Percentiles rank a stretch among this genome's conserved stretches.
Evolutionary conservation across 2,888 invertebrate genomes (phyloP).

Genomic region (Clanis bilineata): DNA sequence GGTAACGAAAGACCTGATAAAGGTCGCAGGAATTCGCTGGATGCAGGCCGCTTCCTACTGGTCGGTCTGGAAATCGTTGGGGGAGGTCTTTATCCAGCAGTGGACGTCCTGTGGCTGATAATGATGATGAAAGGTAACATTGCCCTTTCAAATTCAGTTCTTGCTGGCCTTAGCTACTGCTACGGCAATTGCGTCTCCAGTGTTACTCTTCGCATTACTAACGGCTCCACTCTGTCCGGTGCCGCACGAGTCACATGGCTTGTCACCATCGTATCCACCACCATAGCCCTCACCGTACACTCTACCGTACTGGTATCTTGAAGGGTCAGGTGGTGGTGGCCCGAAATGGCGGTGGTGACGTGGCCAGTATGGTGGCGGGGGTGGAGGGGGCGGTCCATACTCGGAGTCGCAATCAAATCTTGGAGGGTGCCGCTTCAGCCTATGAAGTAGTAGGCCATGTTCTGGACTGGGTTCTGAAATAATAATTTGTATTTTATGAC

Average conservation of each 20-base stretch:
- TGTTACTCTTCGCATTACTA: slow-evolving; percentile 46
- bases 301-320: slow-evolving; percentile 16
- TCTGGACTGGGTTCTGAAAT: neutral
- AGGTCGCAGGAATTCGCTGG: too few species aligned
- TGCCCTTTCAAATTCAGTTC: neutral
- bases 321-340: slow-evolving; percentile 31
- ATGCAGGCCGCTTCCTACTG: too few species aligned
- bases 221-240: slow-evolving; percentile 33
- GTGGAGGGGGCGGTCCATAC: slow-evolving; percentile 14
- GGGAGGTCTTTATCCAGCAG: too few species aligned
- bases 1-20: too few species aligned
- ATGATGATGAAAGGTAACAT: too few species aligned
- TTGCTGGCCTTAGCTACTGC: slow-evolving; percentile 47
- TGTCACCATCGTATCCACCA: neutral
- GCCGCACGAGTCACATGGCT: slow-evolving; percentile 26
- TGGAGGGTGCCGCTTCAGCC: slow-evolving; percentile 55
- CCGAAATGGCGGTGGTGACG: slow-evolving; percentile 33
- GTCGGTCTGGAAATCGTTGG: too few species aligned
- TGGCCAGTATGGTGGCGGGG: slow-evolving; percentile 23
- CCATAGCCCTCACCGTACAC: too few species aligned
- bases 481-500: too few species aligned
- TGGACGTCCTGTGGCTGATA: too few species aligned
- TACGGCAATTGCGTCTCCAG: slow-evolving; percentile 50
- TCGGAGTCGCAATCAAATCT: neutral
- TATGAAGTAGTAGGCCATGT: slow-evolving; percentile 31